phyloP scores from a whole-genome alignment of 2,888 invertebrate genomes.

The Synanthedon formicaeformis region DNA sequence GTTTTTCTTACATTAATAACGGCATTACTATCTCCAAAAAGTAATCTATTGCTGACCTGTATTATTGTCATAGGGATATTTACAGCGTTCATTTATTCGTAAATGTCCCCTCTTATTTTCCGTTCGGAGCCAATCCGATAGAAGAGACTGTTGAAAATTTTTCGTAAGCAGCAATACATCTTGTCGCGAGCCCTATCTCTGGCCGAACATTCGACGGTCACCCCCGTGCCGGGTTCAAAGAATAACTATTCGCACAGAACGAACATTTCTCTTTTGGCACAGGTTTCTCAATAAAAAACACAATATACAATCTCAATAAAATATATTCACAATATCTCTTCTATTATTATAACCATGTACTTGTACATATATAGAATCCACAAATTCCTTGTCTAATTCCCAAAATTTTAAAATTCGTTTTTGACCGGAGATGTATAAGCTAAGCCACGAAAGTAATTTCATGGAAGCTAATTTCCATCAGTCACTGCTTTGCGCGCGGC shows the following conservation, averaged over 20 bases:
- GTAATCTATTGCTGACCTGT: constrained; percentile 71
- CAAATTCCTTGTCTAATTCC: no score
- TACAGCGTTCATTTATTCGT: constrained; percentile 66
- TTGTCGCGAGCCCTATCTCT: constrained; percentile 68
- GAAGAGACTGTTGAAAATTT: constrained; percentile 67
- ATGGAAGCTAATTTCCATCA: no score
- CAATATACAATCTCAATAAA: no score
- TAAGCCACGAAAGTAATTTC: no score
- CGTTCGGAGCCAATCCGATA: constrained; percentile 68
- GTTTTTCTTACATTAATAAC: constrained; percentile 67
- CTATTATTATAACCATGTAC: no score
- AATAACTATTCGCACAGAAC: constrained; percentile 10
- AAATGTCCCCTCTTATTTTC: constrained; percentile 69
- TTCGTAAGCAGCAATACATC: constrained; percentile 71
- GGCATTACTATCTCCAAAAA: constrained; percentile 52
- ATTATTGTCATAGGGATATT: constrained; percentile 70
- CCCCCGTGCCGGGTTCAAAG: constrained; percentile 49
- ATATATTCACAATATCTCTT: no score
- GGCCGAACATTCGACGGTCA: constrained; percentile 65
- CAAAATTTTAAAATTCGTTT: no score
- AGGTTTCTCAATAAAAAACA: not conserved
- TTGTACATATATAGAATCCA: no score
- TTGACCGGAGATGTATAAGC: no score
- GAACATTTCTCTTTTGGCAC: not conserved
- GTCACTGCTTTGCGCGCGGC: no score